Evolutionary conservation across 2,797 vertebrate genomes (phyloP).

Genomic region (Vireo griseus): DNA sequence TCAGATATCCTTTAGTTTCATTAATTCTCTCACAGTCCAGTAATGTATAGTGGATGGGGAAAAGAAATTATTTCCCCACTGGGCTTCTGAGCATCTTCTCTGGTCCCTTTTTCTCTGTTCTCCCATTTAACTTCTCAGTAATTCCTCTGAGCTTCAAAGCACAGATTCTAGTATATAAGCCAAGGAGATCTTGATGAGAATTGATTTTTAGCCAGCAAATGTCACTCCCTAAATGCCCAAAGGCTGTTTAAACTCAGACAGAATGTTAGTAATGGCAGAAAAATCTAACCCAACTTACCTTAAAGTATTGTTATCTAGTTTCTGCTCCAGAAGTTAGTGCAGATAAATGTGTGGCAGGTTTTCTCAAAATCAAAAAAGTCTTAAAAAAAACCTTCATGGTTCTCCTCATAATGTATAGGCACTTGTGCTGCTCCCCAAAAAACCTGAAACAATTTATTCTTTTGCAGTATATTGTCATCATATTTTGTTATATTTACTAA

Average conservation of each 20-base stretch:
- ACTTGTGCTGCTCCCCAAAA: neutral
- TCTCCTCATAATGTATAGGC: neutral
- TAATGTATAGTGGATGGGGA: neutral
- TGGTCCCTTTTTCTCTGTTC: neutral
- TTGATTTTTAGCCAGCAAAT: conserved; percentile 49
- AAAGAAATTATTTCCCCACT: neutral
- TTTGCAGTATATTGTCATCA: neutral
- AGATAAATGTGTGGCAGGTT: neutral
- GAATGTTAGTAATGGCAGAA: neutral
- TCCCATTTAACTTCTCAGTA: neutral
- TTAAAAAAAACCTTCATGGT: neutral
- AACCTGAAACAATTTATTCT: neutral
- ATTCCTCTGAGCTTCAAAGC: conserved; percentile 23
- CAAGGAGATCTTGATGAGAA: conserved; percentile 38
- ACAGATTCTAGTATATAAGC: neutral
- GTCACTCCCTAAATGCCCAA: conserved; percentile 34
- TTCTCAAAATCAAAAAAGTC: neutral
- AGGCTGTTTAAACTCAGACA: conserved; percentile 25
- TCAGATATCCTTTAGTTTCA: conserved; percentile 34
- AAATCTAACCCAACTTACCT: neutral
- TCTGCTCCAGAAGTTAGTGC: neutral
- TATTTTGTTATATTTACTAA: neutral
- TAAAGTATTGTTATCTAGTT: neutral
- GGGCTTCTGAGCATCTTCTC: neutral
- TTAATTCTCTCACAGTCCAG: neutral